A percentile compares a stretch with the other conserved stretches of the same genome.
These are phyloP conservation scores for Drosophila bocki DNA, from an alignment of 1,140 invertebrate species.

Conservation along the genomic window DNA sequence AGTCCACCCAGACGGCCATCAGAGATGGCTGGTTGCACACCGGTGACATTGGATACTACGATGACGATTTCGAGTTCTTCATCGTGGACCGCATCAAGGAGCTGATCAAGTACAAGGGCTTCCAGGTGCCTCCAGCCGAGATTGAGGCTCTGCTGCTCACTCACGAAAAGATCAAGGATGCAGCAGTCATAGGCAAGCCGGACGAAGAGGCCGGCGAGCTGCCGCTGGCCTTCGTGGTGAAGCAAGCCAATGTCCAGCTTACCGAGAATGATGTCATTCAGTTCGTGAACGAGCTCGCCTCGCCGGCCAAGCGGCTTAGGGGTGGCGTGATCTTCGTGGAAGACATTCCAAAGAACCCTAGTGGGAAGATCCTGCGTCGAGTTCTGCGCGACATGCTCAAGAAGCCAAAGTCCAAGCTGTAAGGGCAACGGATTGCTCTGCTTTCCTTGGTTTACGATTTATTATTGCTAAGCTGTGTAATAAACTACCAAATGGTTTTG, in stretches of 20 bases:
- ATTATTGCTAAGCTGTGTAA: conserved; percentile 58
- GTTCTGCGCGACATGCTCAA: conserved; percentile 85
- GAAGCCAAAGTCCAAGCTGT: conserved; percentile 82
- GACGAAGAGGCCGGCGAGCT: conserved; percentile 89
- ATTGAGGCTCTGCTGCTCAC: conserved; percentile 91
- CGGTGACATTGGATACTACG: conserved; percentile 92
- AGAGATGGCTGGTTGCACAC: conserved; percentile 91
- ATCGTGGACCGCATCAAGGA: conserved; percentile 93
- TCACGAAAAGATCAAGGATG: conserved; percentile 89
- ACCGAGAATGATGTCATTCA: conserved; percentile 86
- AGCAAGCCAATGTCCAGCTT: conserved; percentile 85
- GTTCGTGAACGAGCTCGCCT: conserved; percentile 86
- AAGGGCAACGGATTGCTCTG: conserved; percentile 25
- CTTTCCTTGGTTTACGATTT: not conserved
- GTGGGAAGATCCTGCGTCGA: conserved; percentile 89
- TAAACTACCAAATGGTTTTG: conserved; percentile 68
- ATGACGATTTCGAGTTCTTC: conserved; percentile 89
- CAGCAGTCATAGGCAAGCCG: conserved; percentile 91
- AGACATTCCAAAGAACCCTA: conserved; percentile 89
- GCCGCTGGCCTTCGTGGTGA: conserved; percentile 89
- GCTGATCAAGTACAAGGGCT: conserved; percentile 92
- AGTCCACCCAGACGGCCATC: conserved; percentile 88
- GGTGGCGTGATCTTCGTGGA: conserved; percentile 89
- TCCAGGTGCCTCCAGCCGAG: conserved; percentile 93
- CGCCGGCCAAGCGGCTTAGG: conserved; percentile 86